Conservation (phyloP, 2,888 invertebrate genomes). For the Oeneis ivallda region DNA sequence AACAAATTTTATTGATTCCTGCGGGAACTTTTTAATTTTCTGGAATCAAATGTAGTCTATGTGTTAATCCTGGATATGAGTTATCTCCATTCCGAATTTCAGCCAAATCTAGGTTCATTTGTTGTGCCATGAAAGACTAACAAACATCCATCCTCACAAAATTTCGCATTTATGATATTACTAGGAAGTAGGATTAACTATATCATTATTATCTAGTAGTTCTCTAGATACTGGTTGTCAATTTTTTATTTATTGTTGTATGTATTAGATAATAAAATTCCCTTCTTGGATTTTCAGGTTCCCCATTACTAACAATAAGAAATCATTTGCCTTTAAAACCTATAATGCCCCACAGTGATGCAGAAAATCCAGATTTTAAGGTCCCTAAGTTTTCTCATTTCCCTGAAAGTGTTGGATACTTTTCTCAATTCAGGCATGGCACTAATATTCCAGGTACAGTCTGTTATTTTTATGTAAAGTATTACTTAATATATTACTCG, state of each 20-base stretch:
- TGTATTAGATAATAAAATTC: not conserved
- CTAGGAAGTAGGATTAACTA: no score
- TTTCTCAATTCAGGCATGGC: constrained; percentile 81
- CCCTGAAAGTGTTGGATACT: constrained; percentile 84
- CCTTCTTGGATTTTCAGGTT: constrained; percentile 55
- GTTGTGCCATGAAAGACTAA: no score
- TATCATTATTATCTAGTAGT: not conserved
- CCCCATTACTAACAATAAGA: constrained; percentile 86
- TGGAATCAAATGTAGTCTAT: no score
- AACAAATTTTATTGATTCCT: no score
- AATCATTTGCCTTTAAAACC: constrained; percentile 85
- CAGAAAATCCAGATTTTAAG: constrained; percentile 77
- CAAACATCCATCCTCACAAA: no score
- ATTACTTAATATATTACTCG: no score
- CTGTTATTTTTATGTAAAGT: not conserved
- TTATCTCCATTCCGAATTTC: no score
- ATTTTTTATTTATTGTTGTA: not conserved
- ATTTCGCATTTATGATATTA: no score
- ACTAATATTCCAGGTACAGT: constrained; percentile 87
- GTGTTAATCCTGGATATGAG: no score
- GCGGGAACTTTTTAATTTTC: no score
- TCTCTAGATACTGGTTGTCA: no score
- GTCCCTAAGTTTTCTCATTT: constrained; percentile 82
- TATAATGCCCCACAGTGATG: constrained; percentile 80
- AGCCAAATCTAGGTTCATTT: no score